Base-by-base conservation (phyloP, 2,888 invertebrate genomes). In the Agrotis clavis region DNA sequence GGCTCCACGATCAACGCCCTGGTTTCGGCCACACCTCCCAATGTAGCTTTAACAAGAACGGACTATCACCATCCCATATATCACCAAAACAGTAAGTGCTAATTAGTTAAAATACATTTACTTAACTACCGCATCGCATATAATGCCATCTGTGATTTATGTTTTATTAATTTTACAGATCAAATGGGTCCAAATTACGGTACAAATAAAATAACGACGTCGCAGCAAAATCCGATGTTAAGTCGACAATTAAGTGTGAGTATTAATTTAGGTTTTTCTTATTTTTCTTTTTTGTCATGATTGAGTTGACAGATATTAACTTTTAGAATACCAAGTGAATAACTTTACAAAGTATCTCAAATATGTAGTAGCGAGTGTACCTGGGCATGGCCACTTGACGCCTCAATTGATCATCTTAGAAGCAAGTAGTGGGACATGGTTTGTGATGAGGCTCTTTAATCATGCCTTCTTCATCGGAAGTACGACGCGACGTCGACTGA, bases 191-290 rank as follows among this genome's bases (percentile, higher is more conserved):
- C 94, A 84, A 95, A 92, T 89, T 96, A 95, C 89, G 94, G 94
- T 92, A 91, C 95, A 92, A 95, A 93, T 91, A 97, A 97, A 92
- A 96, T 98, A 86, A 97, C 97, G 71, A 96, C 97, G 74, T 98
- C 98, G 88, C 98, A 98, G 92, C 97, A 98, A 93, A 98, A 99
- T 95, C 98, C 99, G 47, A 98, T 99, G 98, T 97, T 99, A 88
- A 98, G 98, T 95, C 98, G 98, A 86, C 98, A 98, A 94, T 96
- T 98, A 88, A 98, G 98, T 90, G 98, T 98, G 95, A 97, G 97
- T 97, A 77, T 47, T 64, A 14, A 50, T 35, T 35, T 47, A 50
- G 9, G 9, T 47, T 51, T 19, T 45, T 18, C 6, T n/a, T 19
- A 4, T 30, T 13, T 30, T 45, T 18, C 18, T 30, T 4, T 51